These are phyloP conservation scores for Acanthurus lineatus DNA, from an alignment of 2,797 vertebrate genomes.

Conservation along the genomic window DNA sequence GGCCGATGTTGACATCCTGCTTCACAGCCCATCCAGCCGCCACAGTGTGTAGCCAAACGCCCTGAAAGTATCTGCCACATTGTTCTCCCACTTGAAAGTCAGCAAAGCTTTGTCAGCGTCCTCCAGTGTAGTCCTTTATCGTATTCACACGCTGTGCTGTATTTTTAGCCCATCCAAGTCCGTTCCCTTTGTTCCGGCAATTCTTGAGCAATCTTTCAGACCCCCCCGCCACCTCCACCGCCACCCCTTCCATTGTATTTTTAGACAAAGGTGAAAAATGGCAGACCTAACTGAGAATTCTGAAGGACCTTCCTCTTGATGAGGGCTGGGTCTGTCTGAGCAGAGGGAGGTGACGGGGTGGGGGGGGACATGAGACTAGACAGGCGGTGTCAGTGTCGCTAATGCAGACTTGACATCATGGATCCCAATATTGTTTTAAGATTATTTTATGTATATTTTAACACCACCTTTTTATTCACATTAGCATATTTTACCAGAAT, in stretches of 20 bases:
- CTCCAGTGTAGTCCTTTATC: constrained; percentile 81
- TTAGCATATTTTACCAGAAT: too few relatives aligned
- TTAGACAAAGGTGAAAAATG: constrained; percentile 86
- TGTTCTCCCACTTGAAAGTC: constrained; percentile 86
- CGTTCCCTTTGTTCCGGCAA: constrained; percentile 82
- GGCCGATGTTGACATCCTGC: constrained; percentile 82
- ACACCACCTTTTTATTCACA: too few relatives aligned
- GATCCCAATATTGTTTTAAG: not conserved
- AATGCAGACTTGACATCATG: constrained; percentile 10
- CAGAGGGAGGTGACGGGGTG: not conserved
- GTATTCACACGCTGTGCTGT: constrained; percentile 83
- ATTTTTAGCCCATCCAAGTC: constrained; percentile 84
- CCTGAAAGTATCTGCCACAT: constrained; percentile 84
- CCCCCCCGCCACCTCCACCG: constrained; percentile 41
- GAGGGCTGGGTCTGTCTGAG: constrained; percentile 58
- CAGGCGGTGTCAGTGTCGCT: constrained; percentile 28
- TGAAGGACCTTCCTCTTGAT: constrained; percentile 69
- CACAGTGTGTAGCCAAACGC: constrained; percentile 82
- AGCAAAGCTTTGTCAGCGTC: constrained; percentile 83
- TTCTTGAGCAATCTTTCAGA: constrained; percentile 84
- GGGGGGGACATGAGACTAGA: constrained; percentile 25
- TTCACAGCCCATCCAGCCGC: constrained; percentile 82
- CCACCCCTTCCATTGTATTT: constrained; percentile 82
- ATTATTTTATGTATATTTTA: not conserved
- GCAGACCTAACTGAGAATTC: constrained; percentile 75